Percentiles rank a stretch among this genome's conserved stretches.
Evolutionary conservation across 2,797 vertebrate species (phyloP).

Genomic region (Sitta carolinensis): DNA sequence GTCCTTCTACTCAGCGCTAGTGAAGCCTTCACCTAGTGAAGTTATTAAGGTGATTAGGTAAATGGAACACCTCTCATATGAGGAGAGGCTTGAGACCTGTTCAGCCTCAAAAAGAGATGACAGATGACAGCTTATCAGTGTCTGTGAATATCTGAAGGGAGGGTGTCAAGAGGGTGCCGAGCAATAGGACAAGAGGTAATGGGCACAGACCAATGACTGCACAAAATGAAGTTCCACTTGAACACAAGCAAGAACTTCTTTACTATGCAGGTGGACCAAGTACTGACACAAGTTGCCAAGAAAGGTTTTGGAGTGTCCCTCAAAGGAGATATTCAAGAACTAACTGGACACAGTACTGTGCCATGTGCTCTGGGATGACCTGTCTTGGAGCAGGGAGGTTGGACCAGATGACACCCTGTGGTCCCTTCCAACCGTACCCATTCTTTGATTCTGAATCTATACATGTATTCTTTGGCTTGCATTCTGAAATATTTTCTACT

Average conservation of each 20-base stretch:
- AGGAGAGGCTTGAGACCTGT: background rate
- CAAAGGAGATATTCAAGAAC: background rate
- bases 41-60: background rate
- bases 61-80: background rate
- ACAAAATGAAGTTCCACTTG: background rate
- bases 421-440: background rate
- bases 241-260: background rate
- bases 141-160: too few species aligned
- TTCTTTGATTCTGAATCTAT: background rate
- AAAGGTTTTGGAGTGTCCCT: background rate
- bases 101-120: background rate
- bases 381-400: background rate
- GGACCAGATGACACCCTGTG: background rate
- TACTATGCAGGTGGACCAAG: background rate
- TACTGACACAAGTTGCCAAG: background rate
- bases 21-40: background rate
- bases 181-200: background rate
- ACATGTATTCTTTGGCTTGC: background rate
- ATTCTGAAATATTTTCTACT: background rate
- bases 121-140: background rate
- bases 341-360: background rate
- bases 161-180: background rate
- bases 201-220: background rate
- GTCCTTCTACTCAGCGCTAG: rapidly evolving
- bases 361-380: background rate